phyloP scores from a whole-genome alignment of 2,797 vertebrate species.

The Gobionotothen gibberifrons region DNA sequence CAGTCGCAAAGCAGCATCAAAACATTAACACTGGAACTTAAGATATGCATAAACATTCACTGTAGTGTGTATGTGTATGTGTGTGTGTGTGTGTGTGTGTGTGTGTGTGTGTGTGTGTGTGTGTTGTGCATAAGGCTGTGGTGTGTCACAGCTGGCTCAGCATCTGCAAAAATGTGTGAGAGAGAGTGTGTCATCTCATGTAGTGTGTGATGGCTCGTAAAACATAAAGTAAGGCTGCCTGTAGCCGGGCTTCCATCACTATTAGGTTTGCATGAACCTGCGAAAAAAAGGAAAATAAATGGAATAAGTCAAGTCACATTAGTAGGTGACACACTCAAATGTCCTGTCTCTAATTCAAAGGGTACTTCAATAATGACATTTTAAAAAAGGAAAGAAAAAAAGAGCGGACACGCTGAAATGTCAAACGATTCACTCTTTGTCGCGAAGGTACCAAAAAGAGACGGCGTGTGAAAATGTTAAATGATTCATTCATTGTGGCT shows the following conservation, averaged over 20 bases:
- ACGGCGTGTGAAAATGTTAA: slow-evolving; percentile 50
- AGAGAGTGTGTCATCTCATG: slow-evolving; percentile 80
- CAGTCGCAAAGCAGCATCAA: slow-evolving; percentile 64
- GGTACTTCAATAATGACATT: slow-evolving; percentile 38
- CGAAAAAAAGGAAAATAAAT: background rate
- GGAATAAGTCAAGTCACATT: slow-evolving; percentile 20
- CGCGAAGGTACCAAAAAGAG: slow-evolving; percentile 23
- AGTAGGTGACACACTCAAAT: slow-evolving; percentile 20
- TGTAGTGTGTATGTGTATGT: slow-evolving; percentile 53
- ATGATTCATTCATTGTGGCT: slow-evolving; percentile 30
- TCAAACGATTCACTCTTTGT: slow-evolving; percentile 44
- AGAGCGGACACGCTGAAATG: slow-evolving; percentile 35
- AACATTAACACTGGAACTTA: slow-evolving; percentile 70
- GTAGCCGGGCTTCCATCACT: slow-evolving; percentile 84
- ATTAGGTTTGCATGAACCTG: slow-evolving; percentile 86
- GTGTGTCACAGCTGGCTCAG: slow-evolving; percentile 72
- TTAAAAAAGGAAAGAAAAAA: slow-evolving; percentile 14
- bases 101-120: slow-evolving; percentile 20
- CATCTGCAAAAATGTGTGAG: slow-evolving; percentile 40
- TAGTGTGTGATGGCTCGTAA: slow-evolving; percentile 85
- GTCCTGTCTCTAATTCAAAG: slow-evolving; percentile 4
- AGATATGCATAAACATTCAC: slow-evolving; percentile 63
- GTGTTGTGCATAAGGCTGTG: slow-evolving; percentile 37
- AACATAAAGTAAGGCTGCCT: slow-evolving; percentile 84
- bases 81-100: slow-evolving; percentile 34